Evolutionary conservation across 1,140 invertebrate species (phyloP), one percentile per base, ranked within the genome.

Genomic region (Drosophila simulans): DNA sequence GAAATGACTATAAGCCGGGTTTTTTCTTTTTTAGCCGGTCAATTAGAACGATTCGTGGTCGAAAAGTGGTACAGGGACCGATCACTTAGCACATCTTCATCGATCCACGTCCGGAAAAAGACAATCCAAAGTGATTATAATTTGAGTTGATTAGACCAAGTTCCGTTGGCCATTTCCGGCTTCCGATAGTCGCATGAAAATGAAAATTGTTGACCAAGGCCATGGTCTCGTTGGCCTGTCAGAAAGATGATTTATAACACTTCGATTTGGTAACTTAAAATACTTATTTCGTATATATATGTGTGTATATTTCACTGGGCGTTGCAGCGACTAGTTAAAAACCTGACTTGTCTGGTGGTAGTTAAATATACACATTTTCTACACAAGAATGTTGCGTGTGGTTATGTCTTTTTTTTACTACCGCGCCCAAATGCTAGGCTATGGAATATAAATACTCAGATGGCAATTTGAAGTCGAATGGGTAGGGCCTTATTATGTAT

Each of bases 161-260:
- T 49, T 55, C 20, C 15, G 53, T 40, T 56, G 59, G 15, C 40
- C 37, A 37, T 34, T 86, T 85, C 81, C 77, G 81, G 77, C 77
- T 85, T 85, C 82, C 77, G 82, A 71, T 63, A 13, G 8, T 51
- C 49, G 48, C 78, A 60, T 81, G 82, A 81, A 86, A 85, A 60
- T 81, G 82, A 81, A 86, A 85, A 85, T 81, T 86, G 57, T 53
- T 70, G 17, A 22, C 35, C 59, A 82, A 78, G 82, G 82, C 42
- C 43, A 20, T 39, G 42, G 10, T 46, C 35, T 37, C 11, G 15
- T 42, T 27, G 11, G 39, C 40, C 64, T 70, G 64, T 70, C 66
- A 49, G 7, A 76, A 63, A 53, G 15, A 78, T 85, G 82, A 85
- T 85, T 86, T 81, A 85, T 81, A 49, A 25, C 69, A 31, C 43